phyloP scores from a whole-genome alignment of 2,797 vertebrate species.

The Chromobotia macracanthus region DNA sequence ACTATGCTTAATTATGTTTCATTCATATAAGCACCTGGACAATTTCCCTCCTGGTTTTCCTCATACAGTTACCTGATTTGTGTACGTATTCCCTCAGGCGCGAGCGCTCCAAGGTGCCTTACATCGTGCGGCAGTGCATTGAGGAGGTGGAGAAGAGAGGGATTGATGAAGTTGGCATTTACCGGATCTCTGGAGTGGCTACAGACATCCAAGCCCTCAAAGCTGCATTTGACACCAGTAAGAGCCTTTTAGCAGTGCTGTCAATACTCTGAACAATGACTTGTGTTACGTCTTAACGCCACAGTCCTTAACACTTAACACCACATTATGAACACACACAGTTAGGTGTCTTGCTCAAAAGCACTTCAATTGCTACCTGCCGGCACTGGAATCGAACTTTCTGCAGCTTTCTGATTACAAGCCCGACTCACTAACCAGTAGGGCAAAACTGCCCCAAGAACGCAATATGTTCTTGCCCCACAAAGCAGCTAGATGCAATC shows the following conservation, averaged over 20 bases:
- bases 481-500: no score
- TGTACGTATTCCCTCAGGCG: constrained; percentile 75
- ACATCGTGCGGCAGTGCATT: constrained; percentile 96
- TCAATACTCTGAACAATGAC: no score
- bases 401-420: no score
- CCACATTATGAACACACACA: no score
- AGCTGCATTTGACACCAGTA: constrained; percentile 92
- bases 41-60: background rate
- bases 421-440: no score
- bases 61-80: background rate
- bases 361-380: no score
- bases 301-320: no score
- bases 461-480: no score
- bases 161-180: constrained; percentile 97
- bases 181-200: constrained; percentile 96
- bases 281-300: no score
- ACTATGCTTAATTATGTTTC: background rate
- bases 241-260: constrained; percentile 72
- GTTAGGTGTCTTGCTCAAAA: no score
- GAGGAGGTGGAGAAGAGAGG: constrained; percentile 98
- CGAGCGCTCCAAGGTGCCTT: constrained; percentile 98
- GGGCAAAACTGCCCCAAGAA: no score
- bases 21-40: background rate
- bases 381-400: no score
- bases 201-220: constrained; percentile 97